Evolutionary conservation across 2,797 vertebrate genomes (phyloP).

Genomic region (Sciurus carolinensis): DNA sequence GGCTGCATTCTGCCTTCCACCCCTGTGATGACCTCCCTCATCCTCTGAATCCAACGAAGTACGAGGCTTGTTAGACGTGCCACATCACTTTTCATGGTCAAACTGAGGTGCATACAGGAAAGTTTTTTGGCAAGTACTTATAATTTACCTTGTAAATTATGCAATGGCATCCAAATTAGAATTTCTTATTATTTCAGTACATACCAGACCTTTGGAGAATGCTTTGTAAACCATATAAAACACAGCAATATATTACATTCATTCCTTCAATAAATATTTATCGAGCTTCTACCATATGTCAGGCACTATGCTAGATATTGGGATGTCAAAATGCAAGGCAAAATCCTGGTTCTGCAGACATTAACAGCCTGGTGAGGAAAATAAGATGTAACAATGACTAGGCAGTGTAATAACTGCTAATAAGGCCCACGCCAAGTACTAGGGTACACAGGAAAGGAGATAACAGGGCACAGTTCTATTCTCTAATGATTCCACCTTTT

Average conservation of each 20-base stretch:
- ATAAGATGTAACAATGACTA: background rate
- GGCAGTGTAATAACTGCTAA: background rate
- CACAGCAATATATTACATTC: background rate
- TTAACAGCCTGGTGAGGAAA: background rate
- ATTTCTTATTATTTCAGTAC: background rate
- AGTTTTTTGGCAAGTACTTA: background rate
- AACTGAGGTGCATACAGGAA: slow-evolving; percentile 38
- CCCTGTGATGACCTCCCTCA: background rate
- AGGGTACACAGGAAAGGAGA: background rate
- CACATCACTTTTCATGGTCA: slow-evolving; percentile 22
- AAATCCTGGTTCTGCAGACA: background rate
- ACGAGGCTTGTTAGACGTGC: slow-evolving; percentile 23
- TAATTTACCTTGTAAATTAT: slow-evolving; percentile 43
- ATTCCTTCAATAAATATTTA: slow-evolving; percentile 50
- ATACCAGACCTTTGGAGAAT: slow-evolving; percentile 36
- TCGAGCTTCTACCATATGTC: background rate
- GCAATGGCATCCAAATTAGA: background rate
- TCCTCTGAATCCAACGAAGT: slow-evolving; percentile 10
- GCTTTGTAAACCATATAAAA: slow-evolving; percentile 20
- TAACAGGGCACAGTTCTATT: background rate
- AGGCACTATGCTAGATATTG: background rate
- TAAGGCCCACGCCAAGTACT: background rate
- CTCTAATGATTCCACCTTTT: background rate
- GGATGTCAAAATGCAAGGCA: slow-evolving; percentile 30
- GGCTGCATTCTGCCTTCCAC: background rate